These are phyloP conservation scores for Epiblema foenella DNA, from an alignment of 2,888 invertebrate genomes.

Conservation along the genomic window DNA sequence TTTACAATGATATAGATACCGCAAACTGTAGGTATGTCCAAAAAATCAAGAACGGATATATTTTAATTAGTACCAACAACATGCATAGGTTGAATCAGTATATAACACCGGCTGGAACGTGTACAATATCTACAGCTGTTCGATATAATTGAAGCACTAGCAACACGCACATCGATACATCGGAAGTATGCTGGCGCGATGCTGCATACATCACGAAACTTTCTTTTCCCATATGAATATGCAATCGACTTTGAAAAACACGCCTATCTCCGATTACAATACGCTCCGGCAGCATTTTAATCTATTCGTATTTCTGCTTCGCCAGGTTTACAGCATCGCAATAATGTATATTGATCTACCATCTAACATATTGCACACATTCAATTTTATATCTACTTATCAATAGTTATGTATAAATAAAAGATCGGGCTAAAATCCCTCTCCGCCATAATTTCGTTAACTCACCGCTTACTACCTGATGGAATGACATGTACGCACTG, in stretches of 20 bases:
- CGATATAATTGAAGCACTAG: constrained; percentile 61
- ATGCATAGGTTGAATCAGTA: constrained; percentile 61
- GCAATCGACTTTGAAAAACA: constrained; percentile 14
- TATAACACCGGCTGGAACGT: constrained; percentile 63
- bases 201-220: constrained; percentile 44
- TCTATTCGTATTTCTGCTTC: background rate
- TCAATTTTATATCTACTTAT: constrained; percentile 60
- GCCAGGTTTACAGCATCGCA: constrained; percentile 52
- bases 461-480: constrained; percentile 84
- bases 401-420: constrained; percentile 65
- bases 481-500: constrained; percentile 78
- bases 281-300: constrained; percentile 6
- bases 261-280: constrained; percentile 22
- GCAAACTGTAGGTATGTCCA: constrained; percentile 49
- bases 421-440: constrained; percentile 83
- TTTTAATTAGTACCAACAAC: constrained; percentile 43
- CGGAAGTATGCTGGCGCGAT: constrained; percentile 49
- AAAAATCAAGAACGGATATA: constrained; percentile 57
- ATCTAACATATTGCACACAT: constrained; percentile 81
- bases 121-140: constrained; percentile 72
- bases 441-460: constrained; percentile 84
- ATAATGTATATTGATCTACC: constrained; percentile 65
- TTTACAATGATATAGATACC: constrained; percentile 68
- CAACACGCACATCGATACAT: constrained; percentile 61
- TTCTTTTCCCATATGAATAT: constrained; percentile 25